Evolutionary conservation across 1,140 invertebrate species (phyloP).

Genomic region (Mercenaria mercenaria): DNA sequence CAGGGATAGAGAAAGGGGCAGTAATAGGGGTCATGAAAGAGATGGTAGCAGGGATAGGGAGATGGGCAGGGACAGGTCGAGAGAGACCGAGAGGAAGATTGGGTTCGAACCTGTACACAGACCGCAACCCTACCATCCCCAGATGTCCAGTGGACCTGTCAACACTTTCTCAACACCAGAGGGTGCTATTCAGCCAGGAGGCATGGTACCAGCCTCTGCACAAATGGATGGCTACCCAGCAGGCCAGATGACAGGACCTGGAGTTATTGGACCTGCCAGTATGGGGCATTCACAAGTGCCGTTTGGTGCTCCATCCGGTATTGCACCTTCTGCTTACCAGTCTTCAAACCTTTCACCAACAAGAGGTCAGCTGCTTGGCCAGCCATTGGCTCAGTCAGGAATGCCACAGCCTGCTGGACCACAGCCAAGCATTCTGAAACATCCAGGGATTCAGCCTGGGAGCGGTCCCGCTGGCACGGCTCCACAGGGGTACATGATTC

Average conservation of each 20-base stretch:
- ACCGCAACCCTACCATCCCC: slow-evolving; percentile 19
- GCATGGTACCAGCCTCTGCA: background rate
- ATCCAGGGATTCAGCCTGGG: slow-evolving; percentile 44
- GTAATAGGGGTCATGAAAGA: slow-evolving; percentile 24
- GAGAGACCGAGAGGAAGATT: slow-evolving; percentile 24
- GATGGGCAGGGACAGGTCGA: slow-evolving; percentile 7
- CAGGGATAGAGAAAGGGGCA: slow-evolving; percentile 16
- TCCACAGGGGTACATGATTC: slow-evolving; percentile 46
- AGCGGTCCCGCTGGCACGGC: slow-evolving; percentile 30
- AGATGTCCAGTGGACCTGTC: slow-evolving; percentile 37
- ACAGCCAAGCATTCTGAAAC: slow-evolving; percentile 47
- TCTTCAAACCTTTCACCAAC: slow-evolving; percentile 13
- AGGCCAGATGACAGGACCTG: slow-evolving; percentile 46
- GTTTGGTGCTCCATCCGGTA: background rate
- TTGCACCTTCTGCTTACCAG: slow-evolving; percentile 3
- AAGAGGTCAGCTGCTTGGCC: background rate
- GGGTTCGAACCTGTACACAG: slow-evolving; percentile 56
- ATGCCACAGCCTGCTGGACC: background rate
- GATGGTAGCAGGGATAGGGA: slow-evolving; percentile 7
- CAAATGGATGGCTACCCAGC: slow-evolving; percentile 3
- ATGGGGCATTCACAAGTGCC: background rate
- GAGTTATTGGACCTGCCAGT: background rate
- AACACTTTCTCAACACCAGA: slow-evolving; percentile 22
- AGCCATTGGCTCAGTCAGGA: background rate
- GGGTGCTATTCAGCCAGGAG: slow-evolving; percentile 8